These are phyloP conservation scores for Lasioglossum leucozonium DNA, from an alignment of 2,888 invertebrate species.

Conservation along the genomic window DNA sequence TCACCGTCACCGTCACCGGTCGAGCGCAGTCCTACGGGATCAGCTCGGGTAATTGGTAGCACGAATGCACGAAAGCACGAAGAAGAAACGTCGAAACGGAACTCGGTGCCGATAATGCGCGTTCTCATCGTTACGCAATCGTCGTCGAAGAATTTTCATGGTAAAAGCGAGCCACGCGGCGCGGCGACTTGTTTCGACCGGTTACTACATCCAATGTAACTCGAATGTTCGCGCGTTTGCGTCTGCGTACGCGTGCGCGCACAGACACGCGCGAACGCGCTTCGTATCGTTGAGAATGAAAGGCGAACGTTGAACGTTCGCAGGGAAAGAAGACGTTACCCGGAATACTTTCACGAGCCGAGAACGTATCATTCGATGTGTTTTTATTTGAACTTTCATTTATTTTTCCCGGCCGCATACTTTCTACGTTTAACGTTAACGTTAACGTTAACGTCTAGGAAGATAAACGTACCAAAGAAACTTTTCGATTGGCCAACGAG, in stretches of 20 bases:
- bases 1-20: background rate
- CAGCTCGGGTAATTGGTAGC: background rate
- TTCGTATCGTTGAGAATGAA: background rate
- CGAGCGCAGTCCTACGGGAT: background rate
- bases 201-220: conserved; percentile 52
- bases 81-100: background rate
- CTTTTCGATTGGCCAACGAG: background rate
- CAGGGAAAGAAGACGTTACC: conserved; percentile 49
- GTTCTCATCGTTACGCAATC: conserved; percentile 29
- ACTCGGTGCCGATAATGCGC: background rate
- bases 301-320: background rate
- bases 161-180: conserved; percentile 40
- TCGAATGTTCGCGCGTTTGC: background rate
- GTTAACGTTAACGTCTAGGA: background rate
- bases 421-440: conserved; percentile 42
- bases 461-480: background rate
- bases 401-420: conserved; percentile 33
- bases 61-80: background rate
- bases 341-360: conserved; percentile 63
- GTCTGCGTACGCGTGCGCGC: background rate
- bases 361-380: conserved; percentile 39
- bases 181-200: conserved; percentile 18
- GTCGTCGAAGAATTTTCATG: background rate
- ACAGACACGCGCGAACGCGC: background rate
- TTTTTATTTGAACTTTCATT: conserved; percentile 64